These are phyloP conservation scores for Meloidogyne floridensis DNA, from an alignment of 1,140 invertebrate genomes.

Conservation along the genomic window DNA sequence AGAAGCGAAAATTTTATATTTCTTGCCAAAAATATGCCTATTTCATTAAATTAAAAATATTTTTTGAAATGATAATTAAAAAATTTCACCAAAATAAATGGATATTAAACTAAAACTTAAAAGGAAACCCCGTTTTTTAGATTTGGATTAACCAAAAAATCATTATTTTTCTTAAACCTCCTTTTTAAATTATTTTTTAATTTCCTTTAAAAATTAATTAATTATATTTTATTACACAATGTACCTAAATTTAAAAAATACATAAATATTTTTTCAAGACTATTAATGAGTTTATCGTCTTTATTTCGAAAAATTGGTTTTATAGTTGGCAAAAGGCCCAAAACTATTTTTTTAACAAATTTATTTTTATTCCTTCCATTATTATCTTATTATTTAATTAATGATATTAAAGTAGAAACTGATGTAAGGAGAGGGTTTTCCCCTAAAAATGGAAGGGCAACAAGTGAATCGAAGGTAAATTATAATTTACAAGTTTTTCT, in stretches of 20 bases:
- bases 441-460: slow-evolving; percentile 21
- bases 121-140: no score
- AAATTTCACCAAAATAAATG: no score
- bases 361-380: slow-evolving; percentile 8
- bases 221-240: no score
- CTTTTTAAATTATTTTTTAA: no score
- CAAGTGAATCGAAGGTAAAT: slow-evolving; percentile 7
- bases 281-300: not conserved
- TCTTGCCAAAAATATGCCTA: no score
- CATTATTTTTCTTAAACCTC: no score
- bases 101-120: no score
- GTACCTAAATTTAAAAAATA: not conserved
- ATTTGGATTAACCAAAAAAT: no score
- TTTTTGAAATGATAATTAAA: no score
- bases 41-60: no score
- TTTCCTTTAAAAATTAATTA: no score
- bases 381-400: not conserved
- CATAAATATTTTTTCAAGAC: not conserved
- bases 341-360: not conserved
- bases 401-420: not conserved
- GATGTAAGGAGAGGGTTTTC: slow-evolving; percentile 15
- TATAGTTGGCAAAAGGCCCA: not conserved
- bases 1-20: no score
- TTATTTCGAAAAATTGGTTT: not conserved
- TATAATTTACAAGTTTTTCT: not conserved